Base-by-base conservation (phyloP, 2,113 vertebrate genomes). In the Pipra filicauda region DNA sequence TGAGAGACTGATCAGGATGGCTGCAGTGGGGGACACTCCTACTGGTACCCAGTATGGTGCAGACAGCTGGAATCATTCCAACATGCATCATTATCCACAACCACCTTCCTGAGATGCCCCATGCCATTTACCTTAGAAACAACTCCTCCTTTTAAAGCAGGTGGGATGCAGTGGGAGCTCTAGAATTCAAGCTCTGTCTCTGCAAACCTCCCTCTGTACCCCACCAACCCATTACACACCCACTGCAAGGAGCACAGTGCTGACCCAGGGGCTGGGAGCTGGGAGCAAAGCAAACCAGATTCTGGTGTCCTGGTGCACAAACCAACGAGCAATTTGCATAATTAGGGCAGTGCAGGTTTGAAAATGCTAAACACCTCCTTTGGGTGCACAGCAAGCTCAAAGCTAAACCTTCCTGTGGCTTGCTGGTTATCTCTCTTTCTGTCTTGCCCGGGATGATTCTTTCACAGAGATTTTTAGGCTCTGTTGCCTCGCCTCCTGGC, bases 281-380 rank as follows among this genome's bases (percentile, higher is more conserved):
- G 78, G 46, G 33, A 95, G 41, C 37, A 69, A 77, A 77, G 85
- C 84, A 85, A 54, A 58, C 28, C 28, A 85, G 62, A 85, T 30
- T 31, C 49, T 22, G 49, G 23, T 44, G 61, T 30, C 84, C 49
- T 58, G 39, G 37, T 33, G 49, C 71, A 61, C 59, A 82, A 88
- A 64, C 59, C 44, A 58, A 44, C 15, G 31, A 81, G 76, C 54
- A 74, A 73, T 89, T 74, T 93, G 61, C 88, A 74, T 89, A 91
- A 93, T 49, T 78, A 85, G 85, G 76, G 51, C 90, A 66, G 21
- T 27, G 82, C 67, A 88, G 82, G 70, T n/a, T 71, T 59, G 49
- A 15, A n/a, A 92, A 88, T 9, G 44, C 37, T 39, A 37, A 57
- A 15, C 35, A 49, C 80, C 67, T 73, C 67, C 72, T 54, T 14